These are phyloP conservation scores for Quiscalus mexicanus DNA, from an alignment of 2,113 vertebrate genomes.

Conservation along the genomic window DNA sequence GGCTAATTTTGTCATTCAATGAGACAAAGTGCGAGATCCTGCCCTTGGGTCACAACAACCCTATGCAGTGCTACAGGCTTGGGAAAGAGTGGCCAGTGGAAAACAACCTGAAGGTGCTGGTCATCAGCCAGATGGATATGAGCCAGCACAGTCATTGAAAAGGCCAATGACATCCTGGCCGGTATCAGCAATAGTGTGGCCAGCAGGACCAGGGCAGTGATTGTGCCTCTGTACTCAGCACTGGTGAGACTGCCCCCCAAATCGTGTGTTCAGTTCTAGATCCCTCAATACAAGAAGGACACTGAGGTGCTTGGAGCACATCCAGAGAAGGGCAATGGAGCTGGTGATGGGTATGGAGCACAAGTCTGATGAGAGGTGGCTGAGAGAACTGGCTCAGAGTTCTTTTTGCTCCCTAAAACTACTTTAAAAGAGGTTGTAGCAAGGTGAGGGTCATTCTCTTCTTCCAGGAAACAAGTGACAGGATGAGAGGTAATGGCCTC, in stretches of 20 bases:
- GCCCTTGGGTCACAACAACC: not conserved
- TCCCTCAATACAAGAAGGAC: not conserved
- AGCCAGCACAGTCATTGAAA: not conserved
- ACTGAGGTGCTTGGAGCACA: not conserved
- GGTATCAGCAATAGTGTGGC: not conserved
- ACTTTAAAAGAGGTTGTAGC: not conserved
- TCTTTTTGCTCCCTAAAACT: not conserved
- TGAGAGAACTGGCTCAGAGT: not conserved
- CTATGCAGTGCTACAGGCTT: not conserved
- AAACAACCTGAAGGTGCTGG: not conserved
- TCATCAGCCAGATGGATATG: not conserved
- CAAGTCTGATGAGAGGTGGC: not conserved
- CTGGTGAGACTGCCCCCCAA: accelerated
- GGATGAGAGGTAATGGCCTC: not conserved
- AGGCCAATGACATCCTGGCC: not conserved
- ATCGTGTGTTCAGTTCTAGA: not conserved
- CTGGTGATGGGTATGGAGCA: not conserved
- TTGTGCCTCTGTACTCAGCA: accelerated
- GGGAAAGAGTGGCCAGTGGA: not conserved
- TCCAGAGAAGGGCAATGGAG: not conserved
- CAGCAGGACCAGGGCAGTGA: not conserved
- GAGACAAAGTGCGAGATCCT: not conserved
- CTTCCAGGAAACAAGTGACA: not conserved
- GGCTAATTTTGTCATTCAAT: not conserved
- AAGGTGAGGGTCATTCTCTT: too few species aligned